Base-by-base conservation (phyloP, 2,113 vertebrate species). In the Pyxicephalus adspersus region DNA sequence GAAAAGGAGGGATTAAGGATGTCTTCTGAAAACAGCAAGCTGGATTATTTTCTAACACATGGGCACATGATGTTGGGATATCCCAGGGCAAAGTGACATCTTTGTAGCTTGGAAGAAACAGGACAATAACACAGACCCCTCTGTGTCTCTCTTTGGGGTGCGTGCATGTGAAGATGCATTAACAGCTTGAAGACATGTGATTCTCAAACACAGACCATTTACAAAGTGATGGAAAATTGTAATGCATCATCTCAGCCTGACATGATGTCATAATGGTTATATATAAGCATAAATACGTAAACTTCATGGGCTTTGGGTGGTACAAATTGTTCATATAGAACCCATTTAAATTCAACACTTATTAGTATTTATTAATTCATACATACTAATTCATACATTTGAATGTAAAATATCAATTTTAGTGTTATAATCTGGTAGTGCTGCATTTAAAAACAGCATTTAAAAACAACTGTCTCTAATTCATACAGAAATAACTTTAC, bases 41-140 rank as follows among this genome's bases (percentile, higher is more conserved):
- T 75, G 71, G 26, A 65, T 82, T 82, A 82, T 75, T 82, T 28
- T 82, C 52, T 82, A 75, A 75, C 80, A 82, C 71, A 82, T 82
- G 80, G 80, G 51, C 71, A 75, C 70, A 82, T 82, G 70, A 82
- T 82, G 71, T 66, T 18, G 29, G 26, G 71, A 75, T 82, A 52
- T 70, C 80, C 66, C 29, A 66, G 51, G 80, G 79, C 79, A 64
- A 80, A 80, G 66, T 80, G 78, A 80, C 78, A 80, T 61, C 78
- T 80, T 80, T 80, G 67, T 80, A 64, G 25, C n/a, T 29, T 58
- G 25, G n/a, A 74, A 75, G 38, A 19, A 64, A 50, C 26, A 82
- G 71, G 68, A 74, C 80, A 75, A 75, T 82, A 66, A 66, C 29
- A 65, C 51, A 82, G 50, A 82, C 70, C 70, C 80, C 52, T 75